These are phyloP conservation scores for Thermophis baileyi DNA, from an alignment of 2,113 vertebrate genomes.

Conservation along the genomic window DNA sequence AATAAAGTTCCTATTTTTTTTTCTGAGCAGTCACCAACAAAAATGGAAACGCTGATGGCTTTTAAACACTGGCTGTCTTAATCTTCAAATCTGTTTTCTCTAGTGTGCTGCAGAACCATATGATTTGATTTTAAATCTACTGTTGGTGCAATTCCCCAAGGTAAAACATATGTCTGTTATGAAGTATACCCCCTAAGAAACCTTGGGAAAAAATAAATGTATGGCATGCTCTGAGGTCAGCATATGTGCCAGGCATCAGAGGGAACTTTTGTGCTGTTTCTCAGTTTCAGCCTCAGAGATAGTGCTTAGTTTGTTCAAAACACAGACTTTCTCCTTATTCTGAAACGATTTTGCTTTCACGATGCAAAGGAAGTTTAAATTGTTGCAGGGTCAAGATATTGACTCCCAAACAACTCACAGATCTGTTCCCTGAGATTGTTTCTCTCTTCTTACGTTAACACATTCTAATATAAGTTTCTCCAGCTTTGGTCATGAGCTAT, in stretches of 20 bases:
- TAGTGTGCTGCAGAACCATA: constrained; percentile 54
- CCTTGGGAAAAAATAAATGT: constrained; percentile 46
- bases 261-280: constrained; percentile 39
- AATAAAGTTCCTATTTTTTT: background rate
- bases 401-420: constrained; percentile 42
- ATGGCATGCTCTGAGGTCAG: constrained; percentile 53
- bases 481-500: constrained; percentile 33
- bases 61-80: constrained; percentile 56
- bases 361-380: constrained; percentile 40
- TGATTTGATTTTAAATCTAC: constrained; percentile 70
- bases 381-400: constrained; percentile 39
- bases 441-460: constrained; percentile 15
- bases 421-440: constrained; percentile 10
- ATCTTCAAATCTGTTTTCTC: constrained; percentile 61
- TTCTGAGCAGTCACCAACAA: background rate
- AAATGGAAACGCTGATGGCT: constrained; percentile 46
- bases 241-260: constrained; percentile 53
- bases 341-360: constrained; percentile 37
- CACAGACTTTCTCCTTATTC: constrained; percentile 22
- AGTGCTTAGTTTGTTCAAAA: constrained; percentile 38
- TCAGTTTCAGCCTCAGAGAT: constrained; percentile 48
- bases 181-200: constrained; percentile 54
- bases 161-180: constrained; percentile 65
- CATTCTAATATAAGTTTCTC: constrained; percentile 17
- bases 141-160: constrained; percentile 59